Evolutionary conservation across 37 sponge, comb jelly and placozoan species (phyloP), one percentile per base, ranked within the genome.

Genomic region (Haliclona indistincta): DNA sequence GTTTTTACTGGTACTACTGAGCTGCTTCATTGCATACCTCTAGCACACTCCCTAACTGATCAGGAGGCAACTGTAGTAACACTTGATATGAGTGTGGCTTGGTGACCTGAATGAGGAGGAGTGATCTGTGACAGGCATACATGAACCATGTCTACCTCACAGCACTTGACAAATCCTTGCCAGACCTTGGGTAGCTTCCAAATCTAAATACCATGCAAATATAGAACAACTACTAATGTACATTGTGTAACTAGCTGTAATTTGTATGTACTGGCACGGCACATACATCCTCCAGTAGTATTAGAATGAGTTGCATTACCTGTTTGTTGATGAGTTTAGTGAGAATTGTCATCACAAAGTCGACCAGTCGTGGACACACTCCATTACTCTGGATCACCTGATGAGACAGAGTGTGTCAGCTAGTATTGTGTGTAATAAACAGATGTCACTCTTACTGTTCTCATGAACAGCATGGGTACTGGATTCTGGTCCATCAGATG

Each of bases 111-210:
- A 80, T 10, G 36, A 34, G 0, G 17, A 28, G 13, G 26, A 35
- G 39, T 1, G 2, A 4, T 30, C 32, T 1, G 36, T 7, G 64
- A 26, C 19, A n/a, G 3, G 8, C 25, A 34, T 32, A 4, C 2
- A 29, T 47, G 6, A 52, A 11, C 25, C 13, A 22, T 70, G 37
- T 73, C 62, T 39, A 84, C 95, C 82, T 92, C 87, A 85, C 94
- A 96, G 49, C 99, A 99, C 63, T 91, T 96, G 63, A 99, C 71
- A 42, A 99, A 99, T 5, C 99, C 99, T 75, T 96, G 94, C 99
- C 99, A 99, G 44, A 99, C 86, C 54, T 90, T 96, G 2, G 92
- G 75, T 49, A 88, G 88, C 66, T 90, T 91, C 99, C 99, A 99
- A 19, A 95, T 82, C 93, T 96, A 77, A 26, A 43, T 11, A 66